phyloP scores from a whole-genome alignment of 2,797 vertebrate genomes.

The Halcyon smyrnensis region DNA sequence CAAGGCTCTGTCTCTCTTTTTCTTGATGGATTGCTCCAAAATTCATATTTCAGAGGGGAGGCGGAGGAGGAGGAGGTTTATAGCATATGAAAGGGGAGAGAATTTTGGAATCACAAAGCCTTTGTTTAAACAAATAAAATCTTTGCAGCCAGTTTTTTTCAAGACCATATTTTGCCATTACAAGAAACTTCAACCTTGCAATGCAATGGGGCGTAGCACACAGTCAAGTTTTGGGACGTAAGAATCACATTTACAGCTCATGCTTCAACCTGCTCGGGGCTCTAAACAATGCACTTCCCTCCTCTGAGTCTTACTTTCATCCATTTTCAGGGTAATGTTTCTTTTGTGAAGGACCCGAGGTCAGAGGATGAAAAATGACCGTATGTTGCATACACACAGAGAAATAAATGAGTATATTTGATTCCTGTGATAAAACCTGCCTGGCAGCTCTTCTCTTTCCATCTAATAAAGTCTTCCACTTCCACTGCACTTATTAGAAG shows the following conservation, averaged over 20 bases:
- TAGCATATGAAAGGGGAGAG: conserved; percentile 40
- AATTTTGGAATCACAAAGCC: conserved; percentile 34
- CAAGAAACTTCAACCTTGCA: conserved; percentile 24
- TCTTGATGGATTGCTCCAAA: conserved; percentile 53
- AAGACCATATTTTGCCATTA: background rate
- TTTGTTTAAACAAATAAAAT: conserved; percentile 54
- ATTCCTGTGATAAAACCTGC: background rate
- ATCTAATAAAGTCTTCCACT: background rate
- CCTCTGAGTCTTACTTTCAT: background rate
- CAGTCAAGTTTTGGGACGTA: background rate
- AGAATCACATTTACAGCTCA: conserved; percentile 6
- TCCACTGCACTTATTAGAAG: background rate
- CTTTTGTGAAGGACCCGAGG: background rate
- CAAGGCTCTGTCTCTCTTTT: conserved; percentile 57
- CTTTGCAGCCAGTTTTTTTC: conserved; percentile 18
- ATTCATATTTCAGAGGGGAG: conserved; percentile 57
- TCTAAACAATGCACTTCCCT: background rate
- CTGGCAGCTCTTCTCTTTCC: background rate
- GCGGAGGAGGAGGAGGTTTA: background rate
- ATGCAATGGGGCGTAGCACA: background rate
- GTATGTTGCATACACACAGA: background rate
- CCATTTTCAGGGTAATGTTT: background rate
- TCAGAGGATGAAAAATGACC: background rate
- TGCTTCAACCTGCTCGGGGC: background rate
- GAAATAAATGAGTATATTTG: background rate